Evolutionary conservation across 2,113 vertebrate genomes (phyloP).

Genomic region (Sisor rabdophorus): DNA sequence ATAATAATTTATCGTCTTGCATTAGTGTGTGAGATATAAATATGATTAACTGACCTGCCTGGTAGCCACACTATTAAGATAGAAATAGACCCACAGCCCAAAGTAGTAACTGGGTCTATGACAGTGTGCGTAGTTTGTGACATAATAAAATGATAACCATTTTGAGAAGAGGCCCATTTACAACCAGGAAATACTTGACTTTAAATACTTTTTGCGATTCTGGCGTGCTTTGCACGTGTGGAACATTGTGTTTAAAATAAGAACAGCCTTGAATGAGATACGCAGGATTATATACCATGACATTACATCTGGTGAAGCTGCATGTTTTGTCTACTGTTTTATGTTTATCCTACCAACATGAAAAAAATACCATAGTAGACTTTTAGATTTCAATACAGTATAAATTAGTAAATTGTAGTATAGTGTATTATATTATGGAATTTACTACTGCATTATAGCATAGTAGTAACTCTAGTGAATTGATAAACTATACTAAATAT

Average conservation of each 20-base stretch:
- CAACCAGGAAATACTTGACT: not conserved
- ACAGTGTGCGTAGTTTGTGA: not conserved
- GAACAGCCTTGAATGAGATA: slow-evolving; percentile 1
- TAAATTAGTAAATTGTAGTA: no score
- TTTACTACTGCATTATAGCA: no score
- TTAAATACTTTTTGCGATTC: not conserved
- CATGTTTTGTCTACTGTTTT: not conserved
- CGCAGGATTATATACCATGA: not conserved
- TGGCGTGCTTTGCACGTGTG: not conserved
- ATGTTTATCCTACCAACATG: no score
- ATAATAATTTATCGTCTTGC: no score
- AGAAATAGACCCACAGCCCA: slow-evolving; percentile 8
- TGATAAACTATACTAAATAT: no score
- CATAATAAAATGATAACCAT: not conserved
- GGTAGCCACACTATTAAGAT: slow-evolving; percentile 29
- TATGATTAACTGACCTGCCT: slow-evolving; percentile 35
- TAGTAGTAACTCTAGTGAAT: no score
- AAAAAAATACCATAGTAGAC: no score
- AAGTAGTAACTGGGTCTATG: slow-evolving; percentile 3
- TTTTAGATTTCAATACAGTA: no score
- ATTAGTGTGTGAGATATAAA: not conserved
- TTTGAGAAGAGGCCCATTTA: not conserved
- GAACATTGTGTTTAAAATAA: not conserved
- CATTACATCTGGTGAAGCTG: not conserved
- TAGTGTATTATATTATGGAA: no score